Conservation (phyloP, 2,888 invertebrate species). For the Hirudinaria manillensis region DNA sequence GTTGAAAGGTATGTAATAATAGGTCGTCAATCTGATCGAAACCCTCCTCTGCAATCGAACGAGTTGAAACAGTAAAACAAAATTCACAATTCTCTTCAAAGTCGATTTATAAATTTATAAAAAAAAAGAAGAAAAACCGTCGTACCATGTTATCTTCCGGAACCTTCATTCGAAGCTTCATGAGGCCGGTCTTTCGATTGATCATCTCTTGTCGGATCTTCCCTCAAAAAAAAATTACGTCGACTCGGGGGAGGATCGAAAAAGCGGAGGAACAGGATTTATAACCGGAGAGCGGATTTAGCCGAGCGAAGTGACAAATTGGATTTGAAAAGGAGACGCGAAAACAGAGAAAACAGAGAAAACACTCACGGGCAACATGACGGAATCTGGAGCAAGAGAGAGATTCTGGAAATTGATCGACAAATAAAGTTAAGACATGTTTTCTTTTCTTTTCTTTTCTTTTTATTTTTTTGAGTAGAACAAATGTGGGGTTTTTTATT, state of each 20-base stretch:
- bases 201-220: slow-evolving; percentile 39
- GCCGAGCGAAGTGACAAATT: too few relatives aligned
- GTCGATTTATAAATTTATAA: background rate
- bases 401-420: too few relatives aligned
- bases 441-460: too few relatives aligned
- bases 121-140: background rate
- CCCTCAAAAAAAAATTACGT: background rate
- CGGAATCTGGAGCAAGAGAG: too few relatives aligned
- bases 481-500: too few relatives aligned
- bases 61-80: background rate
- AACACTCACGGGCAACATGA: too few relatives aligned
- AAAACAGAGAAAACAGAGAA: too few relatives aligned
- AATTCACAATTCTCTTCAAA: background rate
- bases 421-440: too few relatives aligned
- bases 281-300: too few relatives aligned
- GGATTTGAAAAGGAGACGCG: too few relatives aligned
- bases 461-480: too few relatives aligned
- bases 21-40: slow-evolving; percentile 17
- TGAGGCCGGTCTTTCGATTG: slow-evolving; percentile 37
- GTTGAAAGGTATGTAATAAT: slow-evolving; percentile 24
- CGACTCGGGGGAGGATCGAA: background rate
- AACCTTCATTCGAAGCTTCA: slow-evolving; percentile 41
- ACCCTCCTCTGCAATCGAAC: slow-evolving; percentile 14
- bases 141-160: slow-evolving; percentile 45
- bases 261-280: too few relatives aligned